Evolutionary conservation across 2,113 vertebrate species (phyloP).

Genomic region (Psephotus haematonotus): DNA sequence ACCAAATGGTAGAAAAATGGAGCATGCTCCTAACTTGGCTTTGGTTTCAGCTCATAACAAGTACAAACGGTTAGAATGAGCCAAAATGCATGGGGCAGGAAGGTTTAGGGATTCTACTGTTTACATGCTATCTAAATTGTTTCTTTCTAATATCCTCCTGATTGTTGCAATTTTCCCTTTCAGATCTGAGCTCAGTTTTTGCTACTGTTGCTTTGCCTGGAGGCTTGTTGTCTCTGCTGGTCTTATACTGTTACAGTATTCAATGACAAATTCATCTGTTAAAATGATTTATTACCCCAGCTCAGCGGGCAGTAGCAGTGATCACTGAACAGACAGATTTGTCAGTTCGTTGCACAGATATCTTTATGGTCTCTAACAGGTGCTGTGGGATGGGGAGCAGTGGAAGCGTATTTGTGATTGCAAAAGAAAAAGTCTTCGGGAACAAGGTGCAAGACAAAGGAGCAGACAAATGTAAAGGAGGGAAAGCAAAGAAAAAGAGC

Average conservation of each 20-base stretch:
- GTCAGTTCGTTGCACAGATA: slow-evolving; percentile 35
- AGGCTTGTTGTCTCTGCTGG: slow-evolving; percentile 25
- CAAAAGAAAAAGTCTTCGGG: not conserved
- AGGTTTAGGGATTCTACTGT: slow-evolving; percentile 51
- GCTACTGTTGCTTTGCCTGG: slow-evolving; percentile 15
- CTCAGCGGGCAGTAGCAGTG: slow-evolving; percentile 21
- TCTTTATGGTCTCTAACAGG: slow-evolving; percentile 27
- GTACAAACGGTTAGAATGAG: not conserved
- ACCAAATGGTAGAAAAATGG: slow-evolving; percentile 2
- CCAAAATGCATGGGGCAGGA: slow-evolving; percentile 43
- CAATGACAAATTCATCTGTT: slow-evolving; percentile 66
- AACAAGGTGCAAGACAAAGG: not conserved
- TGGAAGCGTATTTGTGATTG: not conserved
- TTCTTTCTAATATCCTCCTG: slow-evolving; percentile 9
- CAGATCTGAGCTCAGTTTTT: slow-evolving; percentile 44
- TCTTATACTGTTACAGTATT: slow-evolving; percentile 24
- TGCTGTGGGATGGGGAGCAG: not conserved
- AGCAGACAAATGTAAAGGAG: not conserved
- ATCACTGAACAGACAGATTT: slow-evolving; percentile 45
- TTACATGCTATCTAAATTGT: slow-evolving; percentile 16
- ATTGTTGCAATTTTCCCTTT: slow-evolving; percentile 23
- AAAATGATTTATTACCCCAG: slow-evolving; percentile 67
- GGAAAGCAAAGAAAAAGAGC: not conserved
- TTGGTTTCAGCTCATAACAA: slow-evolving; percentile 42
- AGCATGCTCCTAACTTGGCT: not conserved